Percentiles rank a stretch among this genome's conserved stretches.
phyloP scores from a whole-genome alignment of 2,888 invertebrate genomes.

The Minunthozetes semirufus region DNA sequence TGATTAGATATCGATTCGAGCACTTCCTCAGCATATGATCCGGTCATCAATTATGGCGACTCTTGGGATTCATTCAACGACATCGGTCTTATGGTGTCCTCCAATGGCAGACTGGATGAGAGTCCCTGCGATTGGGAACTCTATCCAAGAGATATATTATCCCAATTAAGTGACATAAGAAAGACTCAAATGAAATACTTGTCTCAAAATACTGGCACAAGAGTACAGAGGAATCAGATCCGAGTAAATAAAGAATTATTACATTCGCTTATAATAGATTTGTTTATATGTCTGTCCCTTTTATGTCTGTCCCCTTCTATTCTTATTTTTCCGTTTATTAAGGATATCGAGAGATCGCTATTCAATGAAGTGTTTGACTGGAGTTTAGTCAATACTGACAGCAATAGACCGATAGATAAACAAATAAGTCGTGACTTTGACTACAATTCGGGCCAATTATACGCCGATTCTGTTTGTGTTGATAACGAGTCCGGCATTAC shows the following conservation, averaged over 20 bases:
- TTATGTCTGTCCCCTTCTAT: too few relatives aligned
- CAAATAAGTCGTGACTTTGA: background rate
- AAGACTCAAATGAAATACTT: background rate
- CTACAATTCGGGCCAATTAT: slow-evolving; percentile 11
- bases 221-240: background rate
- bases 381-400: background rate
- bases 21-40: background rate
- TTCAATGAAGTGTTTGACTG: slow-evolving; percentile 23
- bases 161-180: background rate
- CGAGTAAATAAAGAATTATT: background rate
- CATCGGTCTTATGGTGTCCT: slow-evolving; percentile 11
- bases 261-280: background rate
- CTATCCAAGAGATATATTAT: slow-evolving; percentile 4
- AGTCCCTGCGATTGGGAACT: slow-evolving; percentile 30
- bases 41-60: slow-evolving; percentile 9
- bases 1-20: background rate
- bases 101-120: slow-evolving; percentile 13
- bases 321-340: background rate
- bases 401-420: background rate
- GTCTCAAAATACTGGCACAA: background rate
- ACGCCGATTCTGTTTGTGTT: slow-evolving; percentile 1
- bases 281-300: background rate
- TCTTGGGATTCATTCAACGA: slow-evolving; percentile 28
- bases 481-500: background rate
- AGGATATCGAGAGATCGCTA: slow-evolving; percentile 22